These are phyloP conservation scores for Spilosoma lubricipeda DNA, from an alignment of 2,888 invertebrate species.

Conservation along the genomic window DNA sequence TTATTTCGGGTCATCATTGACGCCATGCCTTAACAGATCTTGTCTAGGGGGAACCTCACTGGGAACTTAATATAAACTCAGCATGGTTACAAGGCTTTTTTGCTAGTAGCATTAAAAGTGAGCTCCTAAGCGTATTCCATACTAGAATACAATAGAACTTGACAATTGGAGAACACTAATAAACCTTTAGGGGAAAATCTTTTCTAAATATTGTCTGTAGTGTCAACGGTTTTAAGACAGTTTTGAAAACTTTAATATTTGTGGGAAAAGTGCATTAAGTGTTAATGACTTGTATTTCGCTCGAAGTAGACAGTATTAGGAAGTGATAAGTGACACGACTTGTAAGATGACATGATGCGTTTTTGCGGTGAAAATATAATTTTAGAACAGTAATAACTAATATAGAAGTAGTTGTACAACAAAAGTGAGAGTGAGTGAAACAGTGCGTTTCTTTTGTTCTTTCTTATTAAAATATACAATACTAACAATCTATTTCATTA, in stretches of 20 bases:
- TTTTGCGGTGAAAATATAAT: background rate
- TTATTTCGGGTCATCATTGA: too few relatives aligned
- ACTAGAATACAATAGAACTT: background rate
- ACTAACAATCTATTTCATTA: too few relatives aligned
- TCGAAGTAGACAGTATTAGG: background rate
- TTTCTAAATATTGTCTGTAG: background rate
- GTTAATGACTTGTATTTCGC: background rate
- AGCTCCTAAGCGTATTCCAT: too few relatives aligned
- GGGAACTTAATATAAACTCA: too few relatives aligned
- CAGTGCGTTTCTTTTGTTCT: too few relatives aligned
- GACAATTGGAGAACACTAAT: background rate
- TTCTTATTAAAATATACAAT: too few relatives aligned
- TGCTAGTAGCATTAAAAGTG: too few relatives aligned
- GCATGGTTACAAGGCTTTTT: too few relatives aligned
- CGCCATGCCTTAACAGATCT: too few relatives aligned
- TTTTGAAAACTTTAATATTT: background rate
- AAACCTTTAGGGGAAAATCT: background rate
- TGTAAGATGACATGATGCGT: background rate
- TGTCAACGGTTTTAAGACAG: background rate
- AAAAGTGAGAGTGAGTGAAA: too few relatives aligned
- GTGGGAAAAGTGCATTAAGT: background rate
- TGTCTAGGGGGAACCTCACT: too few relatives aligned
- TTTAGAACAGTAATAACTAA: background rate
- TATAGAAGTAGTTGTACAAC: background rate
- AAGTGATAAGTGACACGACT: background rate